Evolutionary conservation across 2,888 invertebrate species (phyloP).

Genomic region (Troilus luridus): DNA sequence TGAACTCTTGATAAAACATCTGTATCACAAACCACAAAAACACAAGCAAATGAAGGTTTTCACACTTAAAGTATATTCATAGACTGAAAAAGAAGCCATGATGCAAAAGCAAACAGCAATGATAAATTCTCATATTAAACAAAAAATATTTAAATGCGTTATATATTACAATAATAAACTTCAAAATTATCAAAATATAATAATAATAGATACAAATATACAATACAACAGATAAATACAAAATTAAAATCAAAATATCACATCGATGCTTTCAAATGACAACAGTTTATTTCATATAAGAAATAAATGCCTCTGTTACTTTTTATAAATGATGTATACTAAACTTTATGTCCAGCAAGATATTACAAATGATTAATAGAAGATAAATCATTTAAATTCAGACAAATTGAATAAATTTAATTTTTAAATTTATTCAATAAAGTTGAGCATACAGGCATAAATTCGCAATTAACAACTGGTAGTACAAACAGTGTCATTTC

Average conservation of each 20-base stretch:
- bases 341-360: background rate
- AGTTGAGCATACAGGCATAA: constrained; percentile 37
- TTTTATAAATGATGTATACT: constrained; percentile 32
- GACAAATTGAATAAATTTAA: background rate
- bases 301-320: constrained; percentile 7
- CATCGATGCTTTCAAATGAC: constrained; percentile 55
- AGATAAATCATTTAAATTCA: background rate
- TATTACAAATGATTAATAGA: background rate
- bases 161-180: constrained; percentile 58
- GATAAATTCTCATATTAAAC: constrained; percentile 37
- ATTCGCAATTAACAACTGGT: background rate
- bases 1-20: constrained; percentile 53
- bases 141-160: constrained; percentile 44
- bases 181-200: constrained; percentile 58
- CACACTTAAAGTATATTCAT: constrained; percentile 51
- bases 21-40: constrained; percentile 58
- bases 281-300: constrained; percentile 3
- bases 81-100: constrained; percentile 52
- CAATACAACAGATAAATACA: constrained; percentile 57
- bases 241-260: constrained; percentile 56
- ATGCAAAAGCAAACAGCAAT: constrained; percentile 55
- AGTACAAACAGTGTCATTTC: constrained; percentile 14
- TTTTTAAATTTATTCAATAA: background rate
- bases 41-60: constrained; percentile 48
- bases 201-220: constrained; percentile 54